A percentile compares a stretch with the other conserved stretches of the same genome.
phyloP scores from a whole-genome alignment of 1,140 invertebrate species.

The Paraescarpia echinospica region DNA sequence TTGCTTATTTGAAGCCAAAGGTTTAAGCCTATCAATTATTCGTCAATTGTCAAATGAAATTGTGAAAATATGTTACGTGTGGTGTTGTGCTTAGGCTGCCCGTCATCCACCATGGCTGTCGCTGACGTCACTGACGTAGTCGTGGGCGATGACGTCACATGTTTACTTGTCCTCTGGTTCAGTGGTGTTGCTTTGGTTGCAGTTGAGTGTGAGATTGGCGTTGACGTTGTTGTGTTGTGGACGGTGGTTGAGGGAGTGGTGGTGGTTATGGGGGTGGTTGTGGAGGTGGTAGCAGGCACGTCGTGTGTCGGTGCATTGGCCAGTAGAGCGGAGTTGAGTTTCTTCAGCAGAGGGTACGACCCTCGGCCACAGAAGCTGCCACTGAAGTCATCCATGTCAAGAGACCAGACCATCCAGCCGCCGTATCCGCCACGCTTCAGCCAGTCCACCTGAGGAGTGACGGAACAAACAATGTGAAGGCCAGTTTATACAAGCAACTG shows the following conservation, averaged over 20 bases:
- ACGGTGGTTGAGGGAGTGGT: background rate
- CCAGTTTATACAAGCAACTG: no score
- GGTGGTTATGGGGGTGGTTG: background rate
- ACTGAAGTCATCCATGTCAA: slow-evolving; percentile 74
- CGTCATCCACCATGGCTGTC: background rate
- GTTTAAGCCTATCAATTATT: background rate
- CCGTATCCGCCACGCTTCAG: slow-evolving; percentile 85
- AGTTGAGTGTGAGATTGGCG: background rate
- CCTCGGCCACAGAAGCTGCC: slow-evolving; percentile 30
- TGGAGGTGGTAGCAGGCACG: background rate
- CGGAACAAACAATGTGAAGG: background rate
- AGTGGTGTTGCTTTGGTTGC: background rate
- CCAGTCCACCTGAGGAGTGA: slow-evolving; percentile 77
- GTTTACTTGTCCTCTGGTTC: background rate
- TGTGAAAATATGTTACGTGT: background rate
- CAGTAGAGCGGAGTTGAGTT: slow-evolving; percentile 45
- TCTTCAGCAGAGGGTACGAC: slow-evolving; percentile 32
- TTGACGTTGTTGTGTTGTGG: background rate
- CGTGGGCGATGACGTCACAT: background rate
- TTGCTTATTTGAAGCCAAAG: background rate
- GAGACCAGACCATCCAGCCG: slow-evolving; percentile 94
- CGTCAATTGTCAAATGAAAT: background rate
- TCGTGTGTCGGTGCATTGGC: background rate
- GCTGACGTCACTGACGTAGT: background rate
- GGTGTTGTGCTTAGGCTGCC: background rate